phyloP scores from a whole-genome alignment of 2,888 invertebrate genomes.

The Spatulosminthurus flaviceps region DNA sequence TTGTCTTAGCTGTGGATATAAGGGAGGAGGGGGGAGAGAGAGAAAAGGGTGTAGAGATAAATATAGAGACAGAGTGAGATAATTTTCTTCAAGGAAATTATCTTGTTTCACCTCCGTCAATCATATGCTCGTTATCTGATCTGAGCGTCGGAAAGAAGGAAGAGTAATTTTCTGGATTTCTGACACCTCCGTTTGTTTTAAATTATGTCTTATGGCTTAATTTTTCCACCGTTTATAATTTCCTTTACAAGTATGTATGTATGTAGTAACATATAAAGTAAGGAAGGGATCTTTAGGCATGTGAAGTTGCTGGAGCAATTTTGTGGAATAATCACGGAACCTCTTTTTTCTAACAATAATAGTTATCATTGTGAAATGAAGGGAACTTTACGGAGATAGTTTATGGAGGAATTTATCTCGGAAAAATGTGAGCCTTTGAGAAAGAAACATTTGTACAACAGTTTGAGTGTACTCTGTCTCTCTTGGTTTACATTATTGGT shows the following conservation, averaged over 20 bases:
- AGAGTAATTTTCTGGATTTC: conserved; percentile 21
- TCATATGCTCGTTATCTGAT: conserved; percentile 23
- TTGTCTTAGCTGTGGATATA: no score
- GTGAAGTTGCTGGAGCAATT: no score
- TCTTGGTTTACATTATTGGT: no score
- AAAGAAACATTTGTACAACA: no score
- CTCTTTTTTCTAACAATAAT: background rate
- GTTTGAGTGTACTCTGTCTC: no score
- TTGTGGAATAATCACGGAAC: background rate
- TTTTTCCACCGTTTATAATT: no score
- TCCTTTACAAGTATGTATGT: no score
- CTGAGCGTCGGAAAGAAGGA: background rate
- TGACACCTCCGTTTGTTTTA: conserved; percentile 21
- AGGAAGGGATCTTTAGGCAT: no score
- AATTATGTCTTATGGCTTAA: background rate
- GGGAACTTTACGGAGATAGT: background rate
- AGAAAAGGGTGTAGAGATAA: background rate
- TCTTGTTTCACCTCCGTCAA: conserved; percentile 16
- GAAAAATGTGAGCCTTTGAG: no score
- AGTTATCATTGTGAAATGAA: conserved; percentile 2
- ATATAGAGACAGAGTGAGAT: background rate
- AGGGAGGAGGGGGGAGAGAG: no score
- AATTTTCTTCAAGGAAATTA: background rate
- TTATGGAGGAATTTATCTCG: background rate
- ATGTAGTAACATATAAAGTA: no score